These are phyloP conservation scores for Hybos culiciformis DNA, from an alignment of 2,888 invertebrate genomes.

Conservation along the genomic window DNA sequence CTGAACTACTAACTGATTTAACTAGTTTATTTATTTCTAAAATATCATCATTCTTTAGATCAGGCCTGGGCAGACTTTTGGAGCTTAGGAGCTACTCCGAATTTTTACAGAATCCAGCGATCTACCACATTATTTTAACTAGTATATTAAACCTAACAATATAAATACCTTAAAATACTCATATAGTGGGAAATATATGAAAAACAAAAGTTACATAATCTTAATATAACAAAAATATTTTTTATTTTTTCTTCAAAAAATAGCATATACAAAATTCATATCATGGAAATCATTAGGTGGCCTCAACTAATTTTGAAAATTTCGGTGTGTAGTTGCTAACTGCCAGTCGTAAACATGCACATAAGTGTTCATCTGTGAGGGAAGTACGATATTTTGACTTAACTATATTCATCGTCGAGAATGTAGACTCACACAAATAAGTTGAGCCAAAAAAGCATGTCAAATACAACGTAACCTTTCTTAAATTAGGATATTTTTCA, in stretches of 20 bases:
- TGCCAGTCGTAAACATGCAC: background rate
- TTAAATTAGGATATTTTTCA: background rate
- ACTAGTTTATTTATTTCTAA: too few species aligned
- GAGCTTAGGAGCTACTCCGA: background rate
- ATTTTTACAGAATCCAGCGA: background rate
- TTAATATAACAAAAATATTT: background rate
- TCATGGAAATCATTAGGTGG: too few species aligned
- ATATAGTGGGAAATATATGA: background rate
- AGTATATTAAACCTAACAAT: background rate
- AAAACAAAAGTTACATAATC: background rate
- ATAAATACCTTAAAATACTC: background rate
- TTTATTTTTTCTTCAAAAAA: background rate
- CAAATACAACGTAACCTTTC: background rate
- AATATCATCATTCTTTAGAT: too few species aligned
- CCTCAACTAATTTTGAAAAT: background rate
- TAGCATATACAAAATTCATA: background rate
- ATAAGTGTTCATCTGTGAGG: background rate
- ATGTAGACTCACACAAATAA: background rate
- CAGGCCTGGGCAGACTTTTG: background rate
- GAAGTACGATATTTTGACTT: background rate
- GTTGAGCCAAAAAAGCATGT: background rate
- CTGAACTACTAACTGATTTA: too few species aligned
- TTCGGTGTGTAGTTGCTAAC: background rate
- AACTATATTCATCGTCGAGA: background rate
- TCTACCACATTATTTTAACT: background rate